A percentile compares a stretch with the other conserved stretches of the same genome.
phyloP scores from a whole-genome alignment of 2,888 invertebrate species.

The Aethes cnicana region DNA sequence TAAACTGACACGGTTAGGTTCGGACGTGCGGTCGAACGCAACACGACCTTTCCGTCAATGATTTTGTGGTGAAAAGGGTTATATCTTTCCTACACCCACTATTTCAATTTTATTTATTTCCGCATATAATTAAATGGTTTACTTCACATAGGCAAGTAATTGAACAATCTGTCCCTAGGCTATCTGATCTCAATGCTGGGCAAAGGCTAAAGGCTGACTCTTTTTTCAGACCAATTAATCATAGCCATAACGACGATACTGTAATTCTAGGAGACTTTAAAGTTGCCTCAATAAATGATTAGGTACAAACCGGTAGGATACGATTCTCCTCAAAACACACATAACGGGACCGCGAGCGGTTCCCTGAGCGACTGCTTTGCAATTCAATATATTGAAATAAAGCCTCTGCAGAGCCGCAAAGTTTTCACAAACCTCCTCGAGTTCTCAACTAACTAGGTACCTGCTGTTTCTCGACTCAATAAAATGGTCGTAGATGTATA shows the following conservation, averaged over 20 bases:
- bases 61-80: slow-evolving; percentile 14
- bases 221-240: no score
- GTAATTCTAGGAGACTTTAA: no score
- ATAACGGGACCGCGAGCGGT: slow-evolving; percentile 6
- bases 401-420: slow-evolving; percentile 31
- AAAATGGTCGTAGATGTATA: slow-evolving; percentile 26
- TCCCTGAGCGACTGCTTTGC: slow-evolving; percentile 47
- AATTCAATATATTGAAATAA: slow-evolving; percentile 53
- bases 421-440: slow-evolving; percentile 21
- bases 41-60: slow-evolving; percentile 1
- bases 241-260: no score
- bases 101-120: no score
- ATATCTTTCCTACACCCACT: no score
- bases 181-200: no score
- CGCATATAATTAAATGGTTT: no score
- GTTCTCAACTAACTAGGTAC: slow-evolving; percentile 28
- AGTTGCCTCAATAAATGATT: no score
- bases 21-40: slow-evolving; percentile 16
- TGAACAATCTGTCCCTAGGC: no score
- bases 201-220: no score
- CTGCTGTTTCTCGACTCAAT: slow-evolving; percentile 27
- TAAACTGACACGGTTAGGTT: slow-evolving; percentile 5
- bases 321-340: slow-evolving; percentile 6
- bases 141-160: no score
- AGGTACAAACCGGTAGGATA: background rate